These are phyloP conservation scores for Octodonta nipae DNA, from an alignment of 2,888 invertebrate genomes.

Conservation along the genomic window DNA sequence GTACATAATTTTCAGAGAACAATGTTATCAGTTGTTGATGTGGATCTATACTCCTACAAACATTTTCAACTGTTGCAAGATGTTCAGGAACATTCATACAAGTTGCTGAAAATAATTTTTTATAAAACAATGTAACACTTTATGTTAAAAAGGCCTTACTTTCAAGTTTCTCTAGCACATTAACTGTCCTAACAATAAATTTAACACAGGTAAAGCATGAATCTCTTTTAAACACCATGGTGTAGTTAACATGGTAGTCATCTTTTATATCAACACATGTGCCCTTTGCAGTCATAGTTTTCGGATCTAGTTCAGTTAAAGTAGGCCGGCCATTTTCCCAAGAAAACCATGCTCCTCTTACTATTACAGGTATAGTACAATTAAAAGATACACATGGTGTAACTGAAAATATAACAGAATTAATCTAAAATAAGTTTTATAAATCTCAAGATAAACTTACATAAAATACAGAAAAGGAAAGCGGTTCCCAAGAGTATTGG, in stretches of 20 bases:
- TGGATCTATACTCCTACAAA: slow-evolving; percentile 59
- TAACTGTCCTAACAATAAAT: slow-evolving; percentile 70
- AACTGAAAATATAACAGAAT: slow-evolving; percentile 11
- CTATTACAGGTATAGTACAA: slow-evolving; percentile 63
- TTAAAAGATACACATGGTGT: slow-evolving; percentile 10
- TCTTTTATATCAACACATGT: slow-evolving; percentile 59
- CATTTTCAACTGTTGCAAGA: slow-evolving; percentile 59
- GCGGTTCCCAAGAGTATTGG: no score
- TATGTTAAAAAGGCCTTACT: slow-evolving; percentile 39
- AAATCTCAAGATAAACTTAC: no score
- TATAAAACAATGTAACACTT: not conserved
- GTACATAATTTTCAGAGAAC: slow-evolving; percentile 80
- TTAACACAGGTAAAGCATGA: slow-evolving; percentile 76
- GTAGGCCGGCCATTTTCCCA: slow-evolving; percentile 78
- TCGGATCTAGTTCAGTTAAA: slow-evolving; percentile 68
- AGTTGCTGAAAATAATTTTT: slow-evolving; percentile 39
- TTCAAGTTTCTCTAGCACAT: slow-evolving; percentile 79
- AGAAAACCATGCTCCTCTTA: slow-evolving; percentile 83
- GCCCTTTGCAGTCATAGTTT: slow-evolving; percentile 63
- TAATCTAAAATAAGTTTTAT: no score
- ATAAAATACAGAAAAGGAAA: no score
- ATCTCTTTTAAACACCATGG: slow-evolving; percentile 61
- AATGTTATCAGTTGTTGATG: slow-evolving; percentile 73
- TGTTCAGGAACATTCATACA: slow-evolving; percentile 57
- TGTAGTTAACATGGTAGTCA: slow-evolving; percentile 68